Evolutionary conservation across 2,888 invertebrate species (phyloP).

Genomic region (Lasioglossum pauxillum): DNA sequence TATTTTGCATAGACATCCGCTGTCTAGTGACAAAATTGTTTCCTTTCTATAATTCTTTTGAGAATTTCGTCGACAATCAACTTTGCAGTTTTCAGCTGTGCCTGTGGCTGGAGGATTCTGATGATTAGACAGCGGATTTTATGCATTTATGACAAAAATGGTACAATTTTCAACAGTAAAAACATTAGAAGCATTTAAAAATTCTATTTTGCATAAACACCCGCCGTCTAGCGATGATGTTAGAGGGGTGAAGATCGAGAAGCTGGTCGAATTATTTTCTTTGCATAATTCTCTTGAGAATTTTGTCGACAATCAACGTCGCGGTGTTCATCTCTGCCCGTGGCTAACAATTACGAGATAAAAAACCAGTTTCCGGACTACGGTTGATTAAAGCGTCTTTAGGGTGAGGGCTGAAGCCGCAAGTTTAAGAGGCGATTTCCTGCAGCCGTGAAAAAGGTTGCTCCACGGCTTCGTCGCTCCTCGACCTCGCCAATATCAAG

Average conservation of each 20-base stretch:
- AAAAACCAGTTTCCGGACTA: not conserved
- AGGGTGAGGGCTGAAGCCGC: not conserved
- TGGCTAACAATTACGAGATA: not conserved
- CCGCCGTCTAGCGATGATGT: too few species aligned
- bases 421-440: not conserved
- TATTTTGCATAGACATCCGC: too few species aligned
- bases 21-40: too few species aligned
- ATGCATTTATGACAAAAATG: too few species aligned
- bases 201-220: too few species aligned
- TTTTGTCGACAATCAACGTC: not conserved
- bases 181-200: too few species aligned
- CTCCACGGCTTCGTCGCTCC: not conserved
- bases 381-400: not conserved
- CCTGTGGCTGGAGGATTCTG: too few species aligned
- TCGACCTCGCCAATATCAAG: conserved; percentile 20
- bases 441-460: not conserved
- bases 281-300: not conserved
- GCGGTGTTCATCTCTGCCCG: not conserved
- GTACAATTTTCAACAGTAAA: too few species aligned
- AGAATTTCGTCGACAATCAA: too few species aligned
- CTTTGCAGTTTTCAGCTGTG: too few species aligned
- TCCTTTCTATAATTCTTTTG: too few species aligned
- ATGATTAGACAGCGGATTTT: too few species aligned
- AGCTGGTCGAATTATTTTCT: not conserved
- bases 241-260: not conserved